A percentile compares a stretch with the other conserved stretches of the same genome.
Evolutionary conservation across 2,888 invertebrate genomes (phyloP).

Genomic region (Pseudoips prasinana): DNA sequence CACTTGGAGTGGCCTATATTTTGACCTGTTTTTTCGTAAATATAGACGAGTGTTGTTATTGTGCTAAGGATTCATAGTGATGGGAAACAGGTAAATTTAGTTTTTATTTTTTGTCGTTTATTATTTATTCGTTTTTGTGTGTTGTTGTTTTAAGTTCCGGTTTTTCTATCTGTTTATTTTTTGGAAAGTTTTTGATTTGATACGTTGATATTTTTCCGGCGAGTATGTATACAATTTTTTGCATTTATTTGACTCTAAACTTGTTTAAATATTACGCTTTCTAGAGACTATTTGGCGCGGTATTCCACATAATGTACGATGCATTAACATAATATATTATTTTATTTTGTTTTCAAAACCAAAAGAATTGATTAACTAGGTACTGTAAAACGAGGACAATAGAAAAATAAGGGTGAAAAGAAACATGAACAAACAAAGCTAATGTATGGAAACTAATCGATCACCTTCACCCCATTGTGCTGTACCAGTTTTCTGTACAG

Average conservation of each 20-base stretch:
- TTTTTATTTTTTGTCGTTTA: conserved; percentile 3
- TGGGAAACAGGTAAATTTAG: conserved; percentile 32
- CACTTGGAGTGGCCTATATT: conserved; percentile 22
- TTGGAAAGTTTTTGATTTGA: conserved; percentile 18
- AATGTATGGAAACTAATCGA: too few species aligned
- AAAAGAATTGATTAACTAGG: too few species aligned
- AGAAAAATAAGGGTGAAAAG: too few species aligned
- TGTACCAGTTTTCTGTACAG: too few species aligned
- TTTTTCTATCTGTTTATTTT: conserved; percentile 6
- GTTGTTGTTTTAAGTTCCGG: conserved; percentile 1
- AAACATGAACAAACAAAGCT: too few species aligned
- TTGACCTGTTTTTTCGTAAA: conserved; percentile 55
- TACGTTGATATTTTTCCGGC: conserved; percentile 4
- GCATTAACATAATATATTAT: background rate
- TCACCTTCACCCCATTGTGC: too few species aligned
- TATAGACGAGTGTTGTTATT: conserved; percentile 36
- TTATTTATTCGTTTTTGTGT: background rate
- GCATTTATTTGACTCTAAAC: background rate
- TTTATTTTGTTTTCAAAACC: too few species aligned
- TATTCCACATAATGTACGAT: background rate
- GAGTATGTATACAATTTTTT: background rate
- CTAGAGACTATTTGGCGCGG: background rate
- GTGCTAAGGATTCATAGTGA: conserved; percentile 37
- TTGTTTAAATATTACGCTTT: background rate
- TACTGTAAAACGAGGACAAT: too few species aligned